Evolutionary conservation across 2,797 vertebrate species (phyloP), one percentile per base, ranked within the genome.

Genomic region (Urophycis tenuis): DNA sequence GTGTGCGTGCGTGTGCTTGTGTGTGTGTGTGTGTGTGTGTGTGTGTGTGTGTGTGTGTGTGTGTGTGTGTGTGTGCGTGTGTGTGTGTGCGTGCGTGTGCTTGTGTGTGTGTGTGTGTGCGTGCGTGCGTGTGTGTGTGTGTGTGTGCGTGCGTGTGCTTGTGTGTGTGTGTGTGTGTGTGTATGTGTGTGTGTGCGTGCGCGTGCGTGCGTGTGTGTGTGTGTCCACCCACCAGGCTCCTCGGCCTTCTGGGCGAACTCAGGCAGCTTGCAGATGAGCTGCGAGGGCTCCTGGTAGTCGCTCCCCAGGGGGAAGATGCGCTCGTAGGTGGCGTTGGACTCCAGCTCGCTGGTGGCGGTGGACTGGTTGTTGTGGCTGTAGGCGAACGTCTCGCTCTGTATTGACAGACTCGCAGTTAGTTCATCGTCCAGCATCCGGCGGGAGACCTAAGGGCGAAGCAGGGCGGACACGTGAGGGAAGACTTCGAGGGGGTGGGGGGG

Each of bases 281-380:
- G 92, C 0, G 97, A 98, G 0, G 97, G 98, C 87, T 99, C 97
- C 92, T 99, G 97, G 90, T 98, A 99, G 89, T 99, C 97, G 0
- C 96, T 93, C 2, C 96, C 95, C 30, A 98, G 92, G 7, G 96
- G 97, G 71, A 98, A 99, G 88, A 99, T 99, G 81, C 95, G 95
- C 81, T 99, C 98, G 0, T 99, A 99, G 14, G 97, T 96, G 74
- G 96, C 96, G 82, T 90, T 96, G 82, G 96, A 97, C 81, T 96
- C 96, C 76, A 95, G 96, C 75, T 97, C 98, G 0, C 94, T 95
- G 81, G 92, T 89, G 8, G 92, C 92, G 12, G 94, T 92, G 17
- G 95, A 95, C 76, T 94, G 95, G 89, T 92, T 88, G 87, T 91
- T 94, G 83, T 89, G 90, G 89, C 92, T 96, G 92, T 95, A 96